Base-by-base conservation (phyloP, 1,140 invertebrate genomes). In the Argopecten irradians region DNA sequence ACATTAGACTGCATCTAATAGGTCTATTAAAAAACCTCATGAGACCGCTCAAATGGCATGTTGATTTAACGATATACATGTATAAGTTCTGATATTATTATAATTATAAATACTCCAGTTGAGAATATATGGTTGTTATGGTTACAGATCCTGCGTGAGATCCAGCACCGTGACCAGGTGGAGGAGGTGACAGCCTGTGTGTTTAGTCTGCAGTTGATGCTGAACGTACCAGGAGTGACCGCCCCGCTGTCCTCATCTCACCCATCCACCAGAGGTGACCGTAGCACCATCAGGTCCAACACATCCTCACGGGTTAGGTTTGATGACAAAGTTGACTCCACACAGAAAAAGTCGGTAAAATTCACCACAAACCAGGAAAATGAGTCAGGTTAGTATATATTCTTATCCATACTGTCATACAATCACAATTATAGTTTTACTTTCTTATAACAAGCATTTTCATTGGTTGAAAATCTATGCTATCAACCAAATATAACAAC, bases 101-200 rank as follows among this genome's bases (percentile, higher is more conserved):
- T 28, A 19, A 89, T 43, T 87, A 34, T 83, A 82, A 39, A 33
- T 87, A 9, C 34, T 35, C 35, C 0, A 33, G 14, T 3, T 34
- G 3, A n/a, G 28, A 16, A 46, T 46, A 19, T 90, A 1, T 46
- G 32, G 46, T 89, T 39, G 5, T 39, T 8, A 5, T 39, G 5
- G 5, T 85, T 84, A 19, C 39, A 95, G 94, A 92, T 95, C 32
- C 84, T 95, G 83, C 91, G 95, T 71, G 94, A 95, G 90, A 93
- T 95, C 33, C 90, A 89, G 43, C 88, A 93, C 19, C 91, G 91
- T 41, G 93, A 94, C 82, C 89, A 93, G 13, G 92, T 94, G 33
- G 93, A 94, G 83, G 93, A 94, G 84, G 91, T 94, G 34, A 89
- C 93, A 82, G 91, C 89, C 34, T 93, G 94, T 35, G 93, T 94